Percentiles rank a stretch among this genome's conserved stretches.
Conservation (phyloP, 1,140 invertebrate species). For the Magallana angulata region DNA sequence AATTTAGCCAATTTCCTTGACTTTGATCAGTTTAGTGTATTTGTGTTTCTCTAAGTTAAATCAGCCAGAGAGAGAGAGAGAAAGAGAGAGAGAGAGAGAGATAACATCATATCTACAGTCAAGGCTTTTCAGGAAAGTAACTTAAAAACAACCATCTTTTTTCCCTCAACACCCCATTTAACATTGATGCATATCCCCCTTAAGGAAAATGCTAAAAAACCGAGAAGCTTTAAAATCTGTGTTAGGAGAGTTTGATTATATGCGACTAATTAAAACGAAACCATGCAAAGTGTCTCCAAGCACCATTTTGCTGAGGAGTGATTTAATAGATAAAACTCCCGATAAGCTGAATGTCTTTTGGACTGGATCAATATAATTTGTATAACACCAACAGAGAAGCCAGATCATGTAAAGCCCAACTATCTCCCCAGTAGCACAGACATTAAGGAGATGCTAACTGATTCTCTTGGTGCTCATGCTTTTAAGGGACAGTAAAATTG, state of each 20-base stretch:
- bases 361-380: neutral
- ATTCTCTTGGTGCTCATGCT: neutral
- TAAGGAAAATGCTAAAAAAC: neutral
- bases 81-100: too few relatives aligned
- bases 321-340: constrained; percentile 1
- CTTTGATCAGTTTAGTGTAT: too few relatives aligned
- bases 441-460: neutral
- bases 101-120: too few relatives aligned
- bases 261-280: neutral
- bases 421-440: neutral
- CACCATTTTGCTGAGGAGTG: neutral
- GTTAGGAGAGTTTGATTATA: neutral
- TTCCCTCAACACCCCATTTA: too few relatives aligned
- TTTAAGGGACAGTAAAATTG: neutral
- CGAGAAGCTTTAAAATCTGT: neutral
- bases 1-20: too few relatives aligned
- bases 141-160: too few relatives aligned
- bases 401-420: neutral
- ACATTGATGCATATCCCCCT: too few relatives aligned
- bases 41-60: too few relatives aligned
- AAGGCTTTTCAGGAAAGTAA: too few relatives aligned
- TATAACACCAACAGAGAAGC: neutral
- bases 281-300: neutral
- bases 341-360: constrained; percentile 8
- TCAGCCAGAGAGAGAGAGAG: too few relatives aligned